Base-by-base conservation (phyloP, 2,113 vertebrate genomes). In the Zonotrichia leucophrys region DNA sequence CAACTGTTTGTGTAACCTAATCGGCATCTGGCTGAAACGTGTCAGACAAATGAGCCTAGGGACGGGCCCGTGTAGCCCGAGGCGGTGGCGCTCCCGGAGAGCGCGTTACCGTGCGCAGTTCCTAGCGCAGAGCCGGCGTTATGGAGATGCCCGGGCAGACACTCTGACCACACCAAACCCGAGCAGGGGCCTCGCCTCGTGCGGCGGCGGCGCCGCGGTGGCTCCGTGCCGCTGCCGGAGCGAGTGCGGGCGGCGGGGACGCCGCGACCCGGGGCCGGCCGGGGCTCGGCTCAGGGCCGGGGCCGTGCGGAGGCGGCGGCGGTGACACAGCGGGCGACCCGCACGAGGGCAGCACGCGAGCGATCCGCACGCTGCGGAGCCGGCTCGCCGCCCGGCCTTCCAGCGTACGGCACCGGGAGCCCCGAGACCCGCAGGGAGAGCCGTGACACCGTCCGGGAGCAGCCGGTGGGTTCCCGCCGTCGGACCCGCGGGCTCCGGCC, bases 81-180 rank as follows among this genome's bases (percentile, higher is more conserved):
- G 94, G 68, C 77, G 13, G 9, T 0, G 44, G 12, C 2, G 66
- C 53, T 44, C 3, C 79, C 5, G 10, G 25, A 23, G 53, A 31
- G 7, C 16, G 69, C 68, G 31, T 35, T 63, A 3, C 52, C 3
- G 52, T 8, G 0, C 2, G 60, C 55, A 2, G 4, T 42, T 78
- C 9, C 59, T 3, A 11, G 7, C 0, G 2, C 0, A 2, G 3
- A 7, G 62, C 5, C 3, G 12, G 62, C 50, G 1, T 4, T 3
- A 9, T 2, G 50, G 25, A 18, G 15, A 14, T 2, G 41, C 41
- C 33, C 0, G 14, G 17, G 31, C 78, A 17, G 39, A 20, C 31
- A 0, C 35, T 5, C 33, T 4, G 24, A 1, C 28, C 4, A 2
- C 44, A 7, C 30, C 58, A 9, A 8, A 3, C 3, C n/a, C 39